Percentiles rank a stretch among this genome's conserved stretches.
These are phyloP conservation scores for Drosophila cracens DNA, from an alignment of 2,888 invertebrate species.

Conservation along the genomic window DNA sequence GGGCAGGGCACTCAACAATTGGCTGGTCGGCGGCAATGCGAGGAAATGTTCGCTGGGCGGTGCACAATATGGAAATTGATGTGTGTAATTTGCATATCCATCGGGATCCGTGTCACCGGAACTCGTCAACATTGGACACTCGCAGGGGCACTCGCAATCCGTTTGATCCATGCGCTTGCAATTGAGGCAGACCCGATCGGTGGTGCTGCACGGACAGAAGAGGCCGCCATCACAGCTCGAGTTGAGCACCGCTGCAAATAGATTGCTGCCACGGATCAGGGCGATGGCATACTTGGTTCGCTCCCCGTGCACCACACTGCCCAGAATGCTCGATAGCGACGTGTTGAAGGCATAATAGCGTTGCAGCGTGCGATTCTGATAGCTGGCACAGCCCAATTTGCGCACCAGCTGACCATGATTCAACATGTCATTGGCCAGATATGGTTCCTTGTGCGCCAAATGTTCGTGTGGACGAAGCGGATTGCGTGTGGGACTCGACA, in stretches of 20 bases:
- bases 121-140: slow-evolving; percentile 88
- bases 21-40: slow-evolving; percentile 81
- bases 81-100: slow-evolving; percentile 73
- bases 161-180: slow-evolving; percentile 97
- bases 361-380: slow-evolving; percentile 93
- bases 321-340: slow-evolving; percentile 90
- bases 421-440: slow-evolving; percentile 95
- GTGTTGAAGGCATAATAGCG: slow-evolving; percentile 93
- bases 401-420: slow-evolving; percentile 93
- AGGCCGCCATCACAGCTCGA: slow-evolving; percentile 93
- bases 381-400: slow-evolving; percentile 93
- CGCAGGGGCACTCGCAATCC: slow-evolving; percentile 98
- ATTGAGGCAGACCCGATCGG: slow-evolving; percentile 94
- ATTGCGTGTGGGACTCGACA: slow-evolving; percentile 86
- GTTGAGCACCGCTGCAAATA: slow-evolving; percentile 94
- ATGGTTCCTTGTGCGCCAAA: slow-evolving; percentile 95
- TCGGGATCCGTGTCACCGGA: slow-evolving; percentile 26
- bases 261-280: slow-evolving; percentile 93
- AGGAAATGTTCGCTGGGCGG: slow-evolving; percentile 79
- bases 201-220: slow-evolving; percentile 97
- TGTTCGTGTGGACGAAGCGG: slow-evolving; percentile 91
- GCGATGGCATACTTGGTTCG: slow-evolving; percentile 94
- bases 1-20: slow-evolving; percentile 86
- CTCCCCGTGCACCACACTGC: slow-evolving; percentile 94
- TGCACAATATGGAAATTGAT: slow-evolving; percentile 82